Percentiles rank a stretch among this genome's conserved stretches.
Conservation (phyloP, 2,888 invertebrate genomes). For the Mythimna vitellina region DNA sequence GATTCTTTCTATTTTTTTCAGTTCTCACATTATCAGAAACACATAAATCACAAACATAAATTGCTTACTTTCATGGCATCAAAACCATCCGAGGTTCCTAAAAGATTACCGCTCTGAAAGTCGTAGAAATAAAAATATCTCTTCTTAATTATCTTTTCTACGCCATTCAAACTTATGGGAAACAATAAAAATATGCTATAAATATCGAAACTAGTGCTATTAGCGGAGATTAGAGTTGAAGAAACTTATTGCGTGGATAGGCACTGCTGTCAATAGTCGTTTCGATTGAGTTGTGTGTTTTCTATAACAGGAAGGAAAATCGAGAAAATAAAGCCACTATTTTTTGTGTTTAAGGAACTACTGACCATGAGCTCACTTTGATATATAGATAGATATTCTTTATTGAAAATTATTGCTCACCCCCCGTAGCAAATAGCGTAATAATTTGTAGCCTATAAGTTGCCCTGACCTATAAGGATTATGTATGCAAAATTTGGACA, state of each 20-base stretch:
- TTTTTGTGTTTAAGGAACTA: neutral
- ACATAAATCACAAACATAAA: neutral
- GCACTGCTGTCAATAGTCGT: slow-evolving; percentile 7
- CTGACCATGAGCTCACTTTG: neutral
- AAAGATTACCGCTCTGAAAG: slow-evolving; percentile 11
- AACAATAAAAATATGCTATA: slow-evolving; percentile 60
- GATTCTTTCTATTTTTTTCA: too few relatives aligned
- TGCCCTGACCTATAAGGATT: too few relatives aligned
- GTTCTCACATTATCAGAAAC: neutral
- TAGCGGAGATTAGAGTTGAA: slow-evolving; percentile 46
- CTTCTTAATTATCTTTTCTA: slow-evolving; percentile 49
- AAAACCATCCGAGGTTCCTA: slow-evolving; percentile 8
- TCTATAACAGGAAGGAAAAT: neutral
- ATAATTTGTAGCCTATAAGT: too few relatives aligned
- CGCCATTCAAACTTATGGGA: slow-evolving; percentile 34
- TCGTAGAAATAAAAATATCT: slow-evolving; percentile 42
- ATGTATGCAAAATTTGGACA: too few relatives aligned
- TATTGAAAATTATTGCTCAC: too few relatives aligned
- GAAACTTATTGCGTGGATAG: slow-evolving; percentile 44
- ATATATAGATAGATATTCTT: too few relatives aligned
- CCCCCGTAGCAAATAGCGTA: too few relatives aligned
- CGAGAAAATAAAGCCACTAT: neutral
- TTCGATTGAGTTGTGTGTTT: slow-evolving; percentile 10
- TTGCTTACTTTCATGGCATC: neutral
- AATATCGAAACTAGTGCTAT: slow-evolving; percentile 56